Base-by-base conservation (phyloP, 2,888 invertebrate genomes). In the Dynastes tityus region DNA sequence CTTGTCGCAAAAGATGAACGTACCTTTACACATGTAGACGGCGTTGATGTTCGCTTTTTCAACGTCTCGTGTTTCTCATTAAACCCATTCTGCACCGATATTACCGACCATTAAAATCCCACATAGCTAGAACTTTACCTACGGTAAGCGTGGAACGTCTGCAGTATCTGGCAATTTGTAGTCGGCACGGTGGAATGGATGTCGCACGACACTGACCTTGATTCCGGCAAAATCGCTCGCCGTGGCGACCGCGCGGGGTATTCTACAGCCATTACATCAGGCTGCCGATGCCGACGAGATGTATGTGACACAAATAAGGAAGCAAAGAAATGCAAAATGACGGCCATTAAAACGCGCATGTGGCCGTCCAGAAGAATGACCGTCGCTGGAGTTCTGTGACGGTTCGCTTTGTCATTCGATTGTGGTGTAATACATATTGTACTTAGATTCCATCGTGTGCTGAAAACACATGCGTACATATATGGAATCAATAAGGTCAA, bases 311-410 rank as follows among this genome's bases (percentile, higher is more conserved):
- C 63, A 63, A 63, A 63, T 63, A 63, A 63, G 63, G 63, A 63
- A 63, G 63, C 63, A 63, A 63, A 63, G 63, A 63, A 63, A 63
- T 63, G 63, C 63, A 63, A 63, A 63, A 63, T 27, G 63, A 63
- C 32, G 32, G 63, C 11, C 63, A 63, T 63, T 63, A 63, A 63
- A 13, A 13, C 9, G 32, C 13, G 32, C 63, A 63, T 29, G 63
- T 29, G 63, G 63, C 55, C 8, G 22, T 58, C 29, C 63, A n/a
- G 63, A 32, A 63, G 63, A 63, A 63, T 63, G 63, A 29, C 13
- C 63, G 29, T 63, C 9, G 63, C 63, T 22, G 63, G 63, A 32
- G 63, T 32, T 27, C 63, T 32, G 29, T n/a, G 63, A 32, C 29
- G 63, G 63, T 63, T 55, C 13, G 6, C 55, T 55, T 29, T 63